A percentile compares a stretch with the other conserved stretches of the same genome.
These are phyloP conservation scores for Caenorhabditis sp. DNA, from an alignment of 2,888 invertebrate species.

Conservation along the genomic window DNA sequence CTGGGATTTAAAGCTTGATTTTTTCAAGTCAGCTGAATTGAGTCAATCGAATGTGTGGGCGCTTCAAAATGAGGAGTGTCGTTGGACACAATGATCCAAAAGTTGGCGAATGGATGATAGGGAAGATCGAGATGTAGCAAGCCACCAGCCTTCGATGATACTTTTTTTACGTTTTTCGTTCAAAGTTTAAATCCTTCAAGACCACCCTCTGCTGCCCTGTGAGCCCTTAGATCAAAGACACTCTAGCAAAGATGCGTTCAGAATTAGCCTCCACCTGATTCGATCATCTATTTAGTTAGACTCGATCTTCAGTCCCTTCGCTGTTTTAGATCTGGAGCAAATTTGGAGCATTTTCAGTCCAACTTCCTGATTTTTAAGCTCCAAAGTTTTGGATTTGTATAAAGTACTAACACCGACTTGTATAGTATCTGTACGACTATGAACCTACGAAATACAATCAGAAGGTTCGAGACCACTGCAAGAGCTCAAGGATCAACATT, in stretches of 20 bases:
- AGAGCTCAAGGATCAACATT: not conserved
- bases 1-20: no score
- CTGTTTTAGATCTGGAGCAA: not conserved
- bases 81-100: no score
- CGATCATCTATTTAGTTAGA: not conserved
- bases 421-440: slow-evolving; percentile 9
- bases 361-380: no score
- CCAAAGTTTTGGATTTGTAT: not conserved
- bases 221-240: not conserved
- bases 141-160: no score
- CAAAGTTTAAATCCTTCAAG: not conserved
- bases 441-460: slow-evolving; percentile 20
- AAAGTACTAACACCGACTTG: not conserved
- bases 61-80: no score
- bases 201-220: not conserved
- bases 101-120: no score
- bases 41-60: no score
- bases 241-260: not conserved
- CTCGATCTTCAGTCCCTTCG: not conserved
- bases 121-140: no score
- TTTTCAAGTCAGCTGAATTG: no score
- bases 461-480: not conserved
- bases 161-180: no score
- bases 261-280: slow-evolving; percentile 1
- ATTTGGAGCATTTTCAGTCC: no score